Conservation (phyloP, 2,113 vertebrate species). For the Nicator chloris region DNA sequence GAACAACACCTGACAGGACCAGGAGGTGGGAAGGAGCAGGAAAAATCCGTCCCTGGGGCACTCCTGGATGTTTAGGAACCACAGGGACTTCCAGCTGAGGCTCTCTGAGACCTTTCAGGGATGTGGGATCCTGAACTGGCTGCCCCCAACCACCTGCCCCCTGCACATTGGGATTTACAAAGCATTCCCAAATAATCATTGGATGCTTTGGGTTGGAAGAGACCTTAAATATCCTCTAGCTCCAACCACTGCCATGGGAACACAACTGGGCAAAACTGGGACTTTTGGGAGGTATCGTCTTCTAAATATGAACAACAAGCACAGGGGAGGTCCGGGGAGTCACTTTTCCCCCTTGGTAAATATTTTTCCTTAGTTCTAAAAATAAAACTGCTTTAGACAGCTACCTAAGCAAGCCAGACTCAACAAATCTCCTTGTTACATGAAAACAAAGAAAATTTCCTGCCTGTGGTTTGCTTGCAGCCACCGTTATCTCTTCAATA, state of each 20-base stretch:
- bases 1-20: background rate
- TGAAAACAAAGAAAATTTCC: slow-evolving; percentile 27
- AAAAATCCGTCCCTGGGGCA: background rate
- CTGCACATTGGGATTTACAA: background rate
- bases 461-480: slow-evolving; percentile 18
- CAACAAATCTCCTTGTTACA: slow-evolving; percentile 13
- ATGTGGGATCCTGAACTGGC: background rate
- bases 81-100: background rate
- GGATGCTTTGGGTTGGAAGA: background rate
- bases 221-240: background rate
- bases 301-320: background rate
- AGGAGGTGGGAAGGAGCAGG: background rate
- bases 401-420: slow-evolving; percentile 41
- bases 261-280: background rate
- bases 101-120: background rate
- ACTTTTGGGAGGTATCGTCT: background rate
- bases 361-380: slow-evolving; percentile 13
- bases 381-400: slow-evolving; percentile 24
- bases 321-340: background rate
- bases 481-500: background rate
- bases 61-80: background rate
- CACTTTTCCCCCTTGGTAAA: background rate
- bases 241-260: background rate
- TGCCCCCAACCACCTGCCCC: fast-evolving
- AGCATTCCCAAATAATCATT: background rate